These are phyloP conservation scores for Sclerurus mexicanus DNA, from an alignment of 2,113 vertebrate species.

Conservation along the genomic window DNA sequence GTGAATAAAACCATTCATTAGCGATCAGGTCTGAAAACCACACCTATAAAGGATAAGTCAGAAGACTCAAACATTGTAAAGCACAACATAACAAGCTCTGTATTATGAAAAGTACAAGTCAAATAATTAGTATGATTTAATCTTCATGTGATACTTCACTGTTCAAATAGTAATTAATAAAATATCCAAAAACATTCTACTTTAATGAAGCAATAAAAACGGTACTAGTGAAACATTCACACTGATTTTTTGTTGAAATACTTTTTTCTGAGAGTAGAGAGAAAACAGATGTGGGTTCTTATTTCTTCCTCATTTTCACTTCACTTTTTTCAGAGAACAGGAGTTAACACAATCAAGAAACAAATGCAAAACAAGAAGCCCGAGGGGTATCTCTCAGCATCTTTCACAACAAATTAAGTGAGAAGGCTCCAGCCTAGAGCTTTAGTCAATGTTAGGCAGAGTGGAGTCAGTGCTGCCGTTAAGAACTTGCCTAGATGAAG, in stretches of 20 bases:
- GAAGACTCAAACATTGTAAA: background rate
- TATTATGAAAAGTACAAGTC: background rate
- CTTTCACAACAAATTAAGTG: background rate
- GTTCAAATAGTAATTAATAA: background rate
- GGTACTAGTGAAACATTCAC: background rate
- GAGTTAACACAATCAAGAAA: background rate
- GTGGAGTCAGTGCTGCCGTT: background rate
- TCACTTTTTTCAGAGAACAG: background rate
- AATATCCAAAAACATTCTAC: background rate
- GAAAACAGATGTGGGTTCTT: background rate
- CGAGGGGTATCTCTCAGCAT: background rate
- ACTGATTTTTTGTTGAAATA: background rate
- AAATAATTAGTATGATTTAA: background rate
- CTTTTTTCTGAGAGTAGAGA: background rate
- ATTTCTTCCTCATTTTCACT: background rate
- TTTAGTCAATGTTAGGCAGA: background rate
- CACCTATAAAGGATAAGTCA: background rate
- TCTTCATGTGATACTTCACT: background rate
- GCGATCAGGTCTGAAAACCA: background rate
- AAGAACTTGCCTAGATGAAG: background rate
- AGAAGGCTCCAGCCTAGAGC: too few species aligned
- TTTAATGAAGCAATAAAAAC: background rate
- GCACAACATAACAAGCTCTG: background rate
- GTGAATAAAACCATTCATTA: slow-evolving; percentile 43
- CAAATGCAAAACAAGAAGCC: background rate